Evolutionary conservation across 2,888 invertebrate species (phyloP).

Genomic region (Torymus texanus): DNA sequence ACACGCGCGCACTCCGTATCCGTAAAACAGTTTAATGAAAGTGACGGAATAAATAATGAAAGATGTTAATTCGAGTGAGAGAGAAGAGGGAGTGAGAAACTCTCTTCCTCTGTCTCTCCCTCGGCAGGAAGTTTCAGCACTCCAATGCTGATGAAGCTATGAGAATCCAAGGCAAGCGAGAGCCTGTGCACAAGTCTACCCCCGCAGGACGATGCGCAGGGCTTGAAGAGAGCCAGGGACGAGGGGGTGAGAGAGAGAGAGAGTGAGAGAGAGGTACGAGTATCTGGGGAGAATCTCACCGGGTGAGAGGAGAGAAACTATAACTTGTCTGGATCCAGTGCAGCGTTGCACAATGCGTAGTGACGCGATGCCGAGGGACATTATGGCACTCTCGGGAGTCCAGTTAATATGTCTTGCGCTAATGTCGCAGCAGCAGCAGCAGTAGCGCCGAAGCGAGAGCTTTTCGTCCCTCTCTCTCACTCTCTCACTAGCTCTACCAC

Average conservation of each 20-base stretch:
- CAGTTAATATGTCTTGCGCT: slow-evolving; percentile 67
- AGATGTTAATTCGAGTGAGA: slow-evolving; percentile 22
- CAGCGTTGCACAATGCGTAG: slow-evolving; percentile 58
- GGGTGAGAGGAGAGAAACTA: slow-evolving; percentile 55
- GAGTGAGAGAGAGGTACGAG: slow-evolving; percentile 24
- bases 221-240: background rate
- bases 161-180: background rate
- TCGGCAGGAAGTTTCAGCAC: slow-evolving; percentile 1
- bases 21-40: slow-evolving; percentile 9
- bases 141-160: slow-evolving; percentile 6
- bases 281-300: slow-evolving; percentile 45
- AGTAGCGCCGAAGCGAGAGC: slow-evolving; percentile 31
- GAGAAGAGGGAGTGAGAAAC: too few relatives aligned
- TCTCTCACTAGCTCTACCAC: background rate
- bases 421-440: slow-evolving; percentile 40
- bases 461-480: slow-evolving; percentile 32
- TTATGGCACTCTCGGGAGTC: slow-evolving; percentile 67
- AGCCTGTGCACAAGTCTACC: too few relatives aligned
- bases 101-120: too few relatives aligned
- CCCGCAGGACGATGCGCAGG: background rate
- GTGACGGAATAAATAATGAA: slow-evolving; percentile 11
- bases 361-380: slow-evolving; percentile 62
- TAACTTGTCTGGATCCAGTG: slow-evolving; percentile 59
- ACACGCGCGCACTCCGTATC: background rate
- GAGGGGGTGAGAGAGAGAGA: background rate